phyloP scores from a whole-genome alignment of 2,797 vertebrate genomes.

The Diplodus sargus region DNA sequence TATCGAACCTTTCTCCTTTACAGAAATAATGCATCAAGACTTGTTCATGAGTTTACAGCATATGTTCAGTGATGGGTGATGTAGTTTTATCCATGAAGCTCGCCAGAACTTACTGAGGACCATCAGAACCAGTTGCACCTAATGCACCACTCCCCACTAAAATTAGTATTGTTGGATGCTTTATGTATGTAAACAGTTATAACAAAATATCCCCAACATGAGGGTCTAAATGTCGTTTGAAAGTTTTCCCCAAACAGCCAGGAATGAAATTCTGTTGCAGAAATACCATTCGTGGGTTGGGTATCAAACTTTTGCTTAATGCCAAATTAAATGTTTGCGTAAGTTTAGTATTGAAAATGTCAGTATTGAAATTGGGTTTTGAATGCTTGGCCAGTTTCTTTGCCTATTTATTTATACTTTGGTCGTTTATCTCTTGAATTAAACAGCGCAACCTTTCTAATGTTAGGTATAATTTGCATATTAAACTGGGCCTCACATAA shows the following conservation, averaged over 20 bases:
- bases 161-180: not conserved
- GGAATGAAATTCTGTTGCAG: not conserved
- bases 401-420: not conserved
- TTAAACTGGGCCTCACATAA: no score
- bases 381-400: not conserved
- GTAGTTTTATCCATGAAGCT: conserved; percentile 6
- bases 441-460: not conserved
- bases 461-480: no score
- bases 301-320: not conserved
- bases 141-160: not conserved
- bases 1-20: conserved; percentile 6
- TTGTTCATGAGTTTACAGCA: conserved; percentile 6
- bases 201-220: not conserved
- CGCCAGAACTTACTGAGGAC: not conserved
- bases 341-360: not conserved
- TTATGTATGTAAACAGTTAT: not conserved
- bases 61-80: conserved; percentile 9
- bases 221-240: not conserved
- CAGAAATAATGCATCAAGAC: conserved; percentile 7
- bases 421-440: not conserved
- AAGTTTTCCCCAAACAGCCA: not conserved
- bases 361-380: not conserved
- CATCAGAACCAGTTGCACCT: not conserved
- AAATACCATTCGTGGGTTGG: no score
- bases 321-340: not conserved